Percentiles rank a stretch among this genome's conserved stretches.
phyloP scores from a whole-genome alignment of 1,140 invertebrate genomes.

The Drosophila virilis region DNA sequence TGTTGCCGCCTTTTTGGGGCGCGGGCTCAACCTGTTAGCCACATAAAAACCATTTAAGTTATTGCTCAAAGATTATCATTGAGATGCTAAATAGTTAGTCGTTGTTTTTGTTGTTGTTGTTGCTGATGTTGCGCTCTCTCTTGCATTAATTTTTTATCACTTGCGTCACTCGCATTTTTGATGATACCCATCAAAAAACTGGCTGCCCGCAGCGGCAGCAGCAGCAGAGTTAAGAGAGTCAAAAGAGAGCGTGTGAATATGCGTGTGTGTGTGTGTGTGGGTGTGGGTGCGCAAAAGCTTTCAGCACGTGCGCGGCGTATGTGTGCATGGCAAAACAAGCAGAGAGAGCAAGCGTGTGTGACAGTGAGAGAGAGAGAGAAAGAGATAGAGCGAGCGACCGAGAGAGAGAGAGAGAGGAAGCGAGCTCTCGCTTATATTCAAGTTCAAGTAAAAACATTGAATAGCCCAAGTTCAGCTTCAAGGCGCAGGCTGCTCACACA shows the following conservation, averaged over 20 bases:
- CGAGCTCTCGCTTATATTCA: conserved; percentile 49
- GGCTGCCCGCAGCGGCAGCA: not conserved
- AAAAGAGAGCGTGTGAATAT: not conserved
- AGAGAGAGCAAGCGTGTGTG: conserved; percentile 11
- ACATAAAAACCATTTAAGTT: conserved; percentile 33
- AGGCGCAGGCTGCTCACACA: conserved; percentile 43
- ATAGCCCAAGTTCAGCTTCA: conserved; percentile 72
- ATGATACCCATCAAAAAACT: conserved; percentile 40
- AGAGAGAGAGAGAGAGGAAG: conserved; percentile 8
- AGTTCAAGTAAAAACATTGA: conserved; percentile 82
- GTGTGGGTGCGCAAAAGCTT: conserved; percentile 43
- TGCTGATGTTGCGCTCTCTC: conserved; percentile 38
- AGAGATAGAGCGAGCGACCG: conserved; percentile 12
- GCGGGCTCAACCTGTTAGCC: conserved; percentile 40
- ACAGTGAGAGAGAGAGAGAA: conserved; percentile 27
- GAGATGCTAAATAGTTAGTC: conserved; percentile 49
- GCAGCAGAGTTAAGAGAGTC: conserved; percentile 26
- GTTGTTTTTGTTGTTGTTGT: conserved; percentile 9
- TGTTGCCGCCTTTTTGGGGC: conserved; percentile 40
- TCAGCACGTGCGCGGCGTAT: conserved; percentile 28
- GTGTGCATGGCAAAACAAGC: not conserved
- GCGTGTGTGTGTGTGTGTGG: conserved; percentile 5
- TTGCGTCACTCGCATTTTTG: conserved; percentile 75
- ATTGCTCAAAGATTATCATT: conserved; percentile 42
- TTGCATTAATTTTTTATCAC: conserved; percentile 74